Evolutionary conservation across 2,888 invertebrate species (phyloP).

Genomic region (Trichopria drosophilae): DNA sequence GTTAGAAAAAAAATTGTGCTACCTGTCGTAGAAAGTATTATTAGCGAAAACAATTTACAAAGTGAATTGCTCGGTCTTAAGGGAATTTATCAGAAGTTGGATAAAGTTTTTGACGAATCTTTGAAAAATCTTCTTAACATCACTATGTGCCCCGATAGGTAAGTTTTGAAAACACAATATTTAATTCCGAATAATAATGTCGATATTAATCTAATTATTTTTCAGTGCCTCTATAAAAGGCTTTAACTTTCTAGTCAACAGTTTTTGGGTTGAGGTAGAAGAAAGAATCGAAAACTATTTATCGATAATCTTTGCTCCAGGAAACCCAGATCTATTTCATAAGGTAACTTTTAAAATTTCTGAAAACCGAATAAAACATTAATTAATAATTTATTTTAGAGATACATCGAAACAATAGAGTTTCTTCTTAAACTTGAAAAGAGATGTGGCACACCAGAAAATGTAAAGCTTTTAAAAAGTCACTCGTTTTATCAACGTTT

Average conservation of each 20-base stretch:
- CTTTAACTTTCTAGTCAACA: conserved; percentile 79
- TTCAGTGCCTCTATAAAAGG: conserved; percentile 62
- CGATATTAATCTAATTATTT: conserved; percentile 50
- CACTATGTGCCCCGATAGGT: conserved; percentile 52
- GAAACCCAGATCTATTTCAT: conserved; percentile 87
- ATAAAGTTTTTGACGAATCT: conserved; percentile 72
- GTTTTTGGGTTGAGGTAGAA: conserved; percentile 86
- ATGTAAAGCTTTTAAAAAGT: conserved; percentile 65
- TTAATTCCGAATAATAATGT: too few relatives aligned
- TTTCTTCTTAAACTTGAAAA: conserved; percentile 75
- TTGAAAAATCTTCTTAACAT: conserved; percentile 61
- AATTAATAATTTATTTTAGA: conserved; percentile 52
- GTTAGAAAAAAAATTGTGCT: conserved; percentile 71
- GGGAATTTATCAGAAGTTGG: conserved; percentile 72
- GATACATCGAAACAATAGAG: conserved; percentile 76
- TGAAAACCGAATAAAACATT: conserved; percentile 10
- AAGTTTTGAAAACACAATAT: too few relatives aligned
- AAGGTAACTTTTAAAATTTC: conserved; percentile 55
- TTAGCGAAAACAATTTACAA: conserved; percentile 69
- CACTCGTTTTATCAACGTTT: conserved; percentile 77
- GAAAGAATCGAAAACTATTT: conserved; percentile 79
- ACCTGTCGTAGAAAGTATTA: conserved; percentile 70
- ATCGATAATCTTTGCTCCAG: conserved; percentile 85
- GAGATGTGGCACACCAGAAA: conserved; percentile 65
- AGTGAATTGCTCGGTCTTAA: conserved; percentile 67